Evolutionary conservation across 2,797 vertebrate genomes (phyloP), one percentile per base, ranked within the genome.

Genomic region (Amniataba percoides): DNA sequence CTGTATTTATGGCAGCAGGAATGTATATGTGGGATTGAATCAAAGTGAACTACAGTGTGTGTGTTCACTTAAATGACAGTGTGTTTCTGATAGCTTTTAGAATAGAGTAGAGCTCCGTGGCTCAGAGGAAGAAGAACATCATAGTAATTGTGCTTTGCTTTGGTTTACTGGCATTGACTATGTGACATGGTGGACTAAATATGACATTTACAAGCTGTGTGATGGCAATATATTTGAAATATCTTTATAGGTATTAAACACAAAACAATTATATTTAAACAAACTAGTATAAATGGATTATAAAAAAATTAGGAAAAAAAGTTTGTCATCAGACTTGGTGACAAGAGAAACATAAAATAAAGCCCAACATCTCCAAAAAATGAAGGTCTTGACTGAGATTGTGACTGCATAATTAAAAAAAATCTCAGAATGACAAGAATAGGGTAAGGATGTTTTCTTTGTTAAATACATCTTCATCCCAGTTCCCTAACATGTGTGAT

Each of bases 401-500:
- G 5, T 31, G 25, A 55, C 14, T 31, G n/a, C 16, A 15, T 45
- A 21, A 42, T 53, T n/a, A 19, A 21, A 25, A 0, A 6, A 19
- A 25, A 7, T 63, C 18, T 40, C 34, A 53, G 8, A 40, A 34
- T 14, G 34, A 34, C 4, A 1, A 36, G 11, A 31, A 14, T 9
- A 23, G 19, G 4, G 8, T 36, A 7, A 36, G 8, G 34, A 36
- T 43, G 8, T 11, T 46, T 48, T 52, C 21, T 60, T 19, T 31
- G 5, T 21, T 14, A 19, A 65, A 45, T 39, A 12, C 7, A 2
- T 8, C 25, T 42, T 5, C 0, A 2, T 4, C 34, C n/a, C 39
- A 64, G 23, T 34, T 14, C 7, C 10, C 25, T 64, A 31, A 75
- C 61, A 57, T 80, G 42, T 71, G 25, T 66, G 1, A 31, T 31